These are phyloP conservation scores for Lagocephalus sceleratus DNA, from an alignment of 2,797 vertebrate genomes.

Conservation along the genomic window DNA sequence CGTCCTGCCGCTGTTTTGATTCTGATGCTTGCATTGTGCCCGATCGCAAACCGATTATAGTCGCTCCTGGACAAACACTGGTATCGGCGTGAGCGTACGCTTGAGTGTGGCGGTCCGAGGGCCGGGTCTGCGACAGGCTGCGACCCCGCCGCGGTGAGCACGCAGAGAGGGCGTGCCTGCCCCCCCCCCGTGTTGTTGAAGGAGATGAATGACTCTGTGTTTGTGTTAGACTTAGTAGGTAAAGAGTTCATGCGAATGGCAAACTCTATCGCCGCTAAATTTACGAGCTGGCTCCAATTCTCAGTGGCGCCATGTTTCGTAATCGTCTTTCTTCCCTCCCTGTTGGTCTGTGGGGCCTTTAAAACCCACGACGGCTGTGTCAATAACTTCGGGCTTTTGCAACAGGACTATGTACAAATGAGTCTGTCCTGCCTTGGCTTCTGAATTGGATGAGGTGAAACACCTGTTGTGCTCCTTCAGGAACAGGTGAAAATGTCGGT, in stretches of 20 bases:
- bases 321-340: conserved; percentile 53
- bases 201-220: conserved; percentile 55
- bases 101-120: conserved; percentile 2
- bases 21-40: conserved; percentile 6
- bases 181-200: conserved; percentile 30
- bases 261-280: conserved; percentile 63
- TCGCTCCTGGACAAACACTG: conserved; percentile 12
- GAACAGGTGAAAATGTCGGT: no score
- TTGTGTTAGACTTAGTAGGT: conserved; percentile 54
- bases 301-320: conserved; percentile 59
- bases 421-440: conserved; percentile 4
- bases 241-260: conserved; percentile 72
- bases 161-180: conserved; percentile 15
- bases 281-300: conserved; percentile 60
- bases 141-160: conserved; percentile 16
- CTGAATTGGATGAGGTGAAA: background rate
- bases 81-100: background rate
- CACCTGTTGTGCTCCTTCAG: no score
- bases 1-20: conserved; percentile 46
- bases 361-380: conserved; percentile 50
- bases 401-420: conserved; percentile 16
- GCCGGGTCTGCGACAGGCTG: conserved; percentile 1
- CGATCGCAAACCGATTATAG: background rate
- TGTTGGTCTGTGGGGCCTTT: conserved; percentile 9
- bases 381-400: conserved; percentile 37